Percentiles rank a stretch among this genome's conserved stretches.
Conservation (phyloP, 2,888 invertebrate species). For the Limnephilus rhombicus region DNA sequence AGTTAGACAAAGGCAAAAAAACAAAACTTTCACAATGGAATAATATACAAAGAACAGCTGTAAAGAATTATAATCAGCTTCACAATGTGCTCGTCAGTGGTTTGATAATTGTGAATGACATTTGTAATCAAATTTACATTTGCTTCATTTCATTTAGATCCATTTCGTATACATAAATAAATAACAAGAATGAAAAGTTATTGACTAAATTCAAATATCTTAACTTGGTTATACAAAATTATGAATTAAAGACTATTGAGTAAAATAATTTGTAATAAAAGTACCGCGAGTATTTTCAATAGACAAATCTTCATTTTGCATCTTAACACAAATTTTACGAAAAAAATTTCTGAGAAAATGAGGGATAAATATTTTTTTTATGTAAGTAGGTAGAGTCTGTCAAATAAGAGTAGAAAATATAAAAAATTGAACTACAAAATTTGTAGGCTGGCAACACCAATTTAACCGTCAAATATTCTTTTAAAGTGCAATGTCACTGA, state of each 20-base stretch:
- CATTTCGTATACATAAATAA: not conserved
- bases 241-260: not conserved
- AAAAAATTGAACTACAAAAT: too few relatives aligned
- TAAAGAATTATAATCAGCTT: not conserved
- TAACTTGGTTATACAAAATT: not conserved
- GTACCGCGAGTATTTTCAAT: not conserved
- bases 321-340: not conserved
- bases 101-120: not conserved
- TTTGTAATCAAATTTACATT: not conserved
- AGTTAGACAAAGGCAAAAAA: not conserved
- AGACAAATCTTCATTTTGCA: not conserved
- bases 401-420: too few relatives aligned
- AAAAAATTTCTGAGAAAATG: not conserved
- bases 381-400: too few relatives aligned
- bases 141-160: not conserved
- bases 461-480: too few relatives aligned
- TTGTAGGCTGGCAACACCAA: too few relatives aligned
- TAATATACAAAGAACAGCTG: not conserved
- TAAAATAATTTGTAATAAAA: not conserved
- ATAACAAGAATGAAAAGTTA: not conserved
- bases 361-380: too few relatives aligned
- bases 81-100: not conserved
- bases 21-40: not conserved
- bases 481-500: too few relatives aligned
- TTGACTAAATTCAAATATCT: not conserved